Percentiles rank a stretch among this genome's conserved stretches.
Evolutionary conservation across 2,113 vertebrate species (phyloP).

Genomic region (Okapia johnstoni): DNA sequence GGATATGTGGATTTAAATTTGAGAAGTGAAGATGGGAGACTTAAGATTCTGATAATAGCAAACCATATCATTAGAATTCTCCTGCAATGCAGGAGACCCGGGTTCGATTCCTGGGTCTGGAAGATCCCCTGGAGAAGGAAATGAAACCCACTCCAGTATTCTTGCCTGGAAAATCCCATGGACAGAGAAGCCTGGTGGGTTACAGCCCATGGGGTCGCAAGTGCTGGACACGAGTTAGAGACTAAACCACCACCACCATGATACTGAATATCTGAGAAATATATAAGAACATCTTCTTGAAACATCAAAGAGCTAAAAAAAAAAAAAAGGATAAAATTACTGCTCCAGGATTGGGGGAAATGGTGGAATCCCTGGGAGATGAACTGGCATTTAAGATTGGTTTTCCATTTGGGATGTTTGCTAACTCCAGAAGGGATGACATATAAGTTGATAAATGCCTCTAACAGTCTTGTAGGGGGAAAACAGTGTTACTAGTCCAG

Average conservation of each 20-base stretch:
- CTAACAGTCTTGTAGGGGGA: background rate
- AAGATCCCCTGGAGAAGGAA: background rate
- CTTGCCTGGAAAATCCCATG: background rate
- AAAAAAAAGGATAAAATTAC: background rate
- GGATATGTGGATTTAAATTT: background rate
- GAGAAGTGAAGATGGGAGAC: background rate
- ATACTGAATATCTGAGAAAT: background rate
- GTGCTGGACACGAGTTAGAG: background rate
- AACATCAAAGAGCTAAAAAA: background rate
- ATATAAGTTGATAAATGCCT: background rate
- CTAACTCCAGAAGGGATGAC: background rate
- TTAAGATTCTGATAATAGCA: background rate
- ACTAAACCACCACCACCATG: background rate
- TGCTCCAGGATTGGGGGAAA: background rate
- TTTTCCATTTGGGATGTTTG: background rate
- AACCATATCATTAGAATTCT: background rate
- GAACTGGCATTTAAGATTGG: background rate
- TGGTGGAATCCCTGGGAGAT: background rate
- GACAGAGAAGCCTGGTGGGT: background rate
- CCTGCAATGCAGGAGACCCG: background rate
- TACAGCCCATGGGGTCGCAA: background rate
- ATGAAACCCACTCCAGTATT: background rate
- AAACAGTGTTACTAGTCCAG: background rate
- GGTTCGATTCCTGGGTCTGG: background rate
- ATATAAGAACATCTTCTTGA: background rate